A percentile compares a stretch with the other conserved stretches of the same genome.
phyloP scores from a whole-genome alignment of 2,888 invertebrate species.

The Lycaena phlaeas region DNA sequence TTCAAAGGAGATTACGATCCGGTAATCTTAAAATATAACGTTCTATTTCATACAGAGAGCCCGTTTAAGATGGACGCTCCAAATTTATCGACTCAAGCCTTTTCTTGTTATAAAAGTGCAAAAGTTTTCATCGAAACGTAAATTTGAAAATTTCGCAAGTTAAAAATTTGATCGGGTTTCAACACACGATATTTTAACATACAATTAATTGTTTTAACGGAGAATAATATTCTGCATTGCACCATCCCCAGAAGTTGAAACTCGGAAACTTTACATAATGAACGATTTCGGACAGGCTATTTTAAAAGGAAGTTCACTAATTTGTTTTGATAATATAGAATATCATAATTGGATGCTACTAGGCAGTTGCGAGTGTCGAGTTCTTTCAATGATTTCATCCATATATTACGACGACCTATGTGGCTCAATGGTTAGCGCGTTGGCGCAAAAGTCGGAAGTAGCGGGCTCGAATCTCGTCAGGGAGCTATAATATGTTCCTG shows the following conservation, averaged over 20 bases:
- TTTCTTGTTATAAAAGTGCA: slow-evolving; percentile 44
- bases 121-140: slow-evolving; percentile 45
- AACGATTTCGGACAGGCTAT: too few species aligned
- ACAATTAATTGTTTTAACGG: slow-evolving; percentile 35
- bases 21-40: slow-evolving; percentile 52
- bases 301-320: too few species aligned
- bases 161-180: slow-evolving; percentile 32
- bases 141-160: slow-evolving; percentile 37
- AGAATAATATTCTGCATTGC: slow-evolving; percentile 50
- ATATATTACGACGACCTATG: too few species aligned
- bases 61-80: slow-evolving; percentile 42
- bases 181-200: slow-evolving; percentile 25
- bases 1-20: slow-evolving; percentile 51
- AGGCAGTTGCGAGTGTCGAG: too few species aligned
- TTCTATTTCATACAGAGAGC: slow-evolving; percentile 40
- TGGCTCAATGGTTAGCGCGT: too few species aligned
- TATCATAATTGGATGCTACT: too few species aligned
- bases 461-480: too few species aligned
- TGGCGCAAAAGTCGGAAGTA: too few species aligned
- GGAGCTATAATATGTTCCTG: too few species aligned
- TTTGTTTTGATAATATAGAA: too few species aligned
- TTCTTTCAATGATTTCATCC: too few species aligned
- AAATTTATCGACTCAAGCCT: slow-evolving; percentile 42
- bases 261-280: slow-evolving; percentile 33
- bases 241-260: slow-evolving; percentile 36